A percentile compares a stretch with the other conserved stretches of the same genome.
Evolutionary conservation across 2,888 invertebrate genomes (phyloP).

Genomic region (Dysmachus trigonus): DNA sequence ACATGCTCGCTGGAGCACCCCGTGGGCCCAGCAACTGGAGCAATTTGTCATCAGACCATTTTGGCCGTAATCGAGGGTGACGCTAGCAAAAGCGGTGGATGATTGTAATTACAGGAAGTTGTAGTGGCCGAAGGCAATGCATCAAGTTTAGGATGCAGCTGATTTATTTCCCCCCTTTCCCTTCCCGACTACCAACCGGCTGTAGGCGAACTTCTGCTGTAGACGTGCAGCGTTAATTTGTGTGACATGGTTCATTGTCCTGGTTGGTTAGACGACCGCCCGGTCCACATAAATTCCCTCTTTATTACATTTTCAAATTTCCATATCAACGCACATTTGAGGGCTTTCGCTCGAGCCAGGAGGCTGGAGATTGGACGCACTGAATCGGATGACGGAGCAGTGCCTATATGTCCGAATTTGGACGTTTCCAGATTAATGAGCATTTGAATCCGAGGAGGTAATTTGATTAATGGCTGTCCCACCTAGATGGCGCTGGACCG

Average conservation of each 20-base stretch:
- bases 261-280: not conserved
- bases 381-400: not conserved
- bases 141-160: constrained; percentile 34
- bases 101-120: constrained; percentile 29
- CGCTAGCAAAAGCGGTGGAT: constrained; percentile 18
- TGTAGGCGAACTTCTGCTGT: not conserved
- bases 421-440: constrained; percentile 30
- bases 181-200: not conserved
- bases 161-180: constrained; percentile 17
- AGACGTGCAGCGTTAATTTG: constrained; percentile 29
- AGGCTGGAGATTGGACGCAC: not conserved
- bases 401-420: not conserved
- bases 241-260: constrained; percentile 9
- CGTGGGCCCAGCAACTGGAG: not conserved
- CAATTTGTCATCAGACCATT: constrained; percentile 34
- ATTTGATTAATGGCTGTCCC: constrained; percentile 2
- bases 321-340: constrained; percentile 16
- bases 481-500: not conserved
- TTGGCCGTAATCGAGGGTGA: constrained; percentile 28
- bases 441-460: constrained; percentile 2
- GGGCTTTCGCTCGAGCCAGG: not conserved
- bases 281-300: not conserved
- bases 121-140: constrained; percentile 13
- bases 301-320: constrained; percentile 40
- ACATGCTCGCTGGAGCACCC: not conserved